A percentile compares a stretch with the other conserved stretches of the same genome.
phyloP scores from a whole-genome alignment of 2,797 vertebrate species.

The Pseudomugil tenellus region DNA sequence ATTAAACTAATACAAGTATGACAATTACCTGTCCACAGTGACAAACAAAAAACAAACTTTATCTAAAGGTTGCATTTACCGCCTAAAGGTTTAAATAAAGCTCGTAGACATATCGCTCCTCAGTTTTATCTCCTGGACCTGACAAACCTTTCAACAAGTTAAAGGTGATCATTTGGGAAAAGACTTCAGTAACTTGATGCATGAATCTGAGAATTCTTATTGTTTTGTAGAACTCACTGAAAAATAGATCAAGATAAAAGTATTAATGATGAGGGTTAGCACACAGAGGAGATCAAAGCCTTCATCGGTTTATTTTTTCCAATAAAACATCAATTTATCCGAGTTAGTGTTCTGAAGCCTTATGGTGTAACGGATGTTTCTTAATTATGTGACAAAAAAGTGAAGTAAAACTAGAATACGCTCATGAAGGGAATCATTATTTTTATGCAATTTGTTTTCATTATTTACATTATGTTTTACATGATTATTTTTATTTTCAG shows the following conservation, averaged over 20 bases:
- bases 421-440: background rate
- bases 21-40: background rate
- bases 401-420: background rate
- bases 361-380: conserved; percentile 6
- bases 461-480: no score
- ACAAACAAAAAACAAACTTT: background rate
- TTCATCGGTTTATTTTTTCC: conserved; percentile 5
- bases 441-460: background rate
- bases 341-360: conserved; percentile 8
- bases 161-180: conserved; percentile 29
- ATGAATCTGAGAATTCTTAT: conserved; percentile 39
- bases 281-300: conserved; percentile 19
- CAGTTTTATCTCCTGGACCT: background rate
- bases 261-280: conserved; percentile 13
- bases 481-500: no score
- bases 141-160: background rate
- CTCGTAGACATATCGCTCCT: background rate
- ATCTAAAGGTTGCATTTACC: background rate
- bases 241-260: conserved; percentile 46
- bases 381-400: background rate
- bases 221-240: conserved; percentile 38
- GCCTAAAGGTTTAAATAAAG: background rate
- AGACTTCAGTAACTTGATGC: conserved; percentile 23
- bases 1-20: background rate
- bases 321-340: conserved; percentile 29